Conservation (phyloP, 2,113 vertebrate genomes). For the Narcine bancroftii region DNA sequence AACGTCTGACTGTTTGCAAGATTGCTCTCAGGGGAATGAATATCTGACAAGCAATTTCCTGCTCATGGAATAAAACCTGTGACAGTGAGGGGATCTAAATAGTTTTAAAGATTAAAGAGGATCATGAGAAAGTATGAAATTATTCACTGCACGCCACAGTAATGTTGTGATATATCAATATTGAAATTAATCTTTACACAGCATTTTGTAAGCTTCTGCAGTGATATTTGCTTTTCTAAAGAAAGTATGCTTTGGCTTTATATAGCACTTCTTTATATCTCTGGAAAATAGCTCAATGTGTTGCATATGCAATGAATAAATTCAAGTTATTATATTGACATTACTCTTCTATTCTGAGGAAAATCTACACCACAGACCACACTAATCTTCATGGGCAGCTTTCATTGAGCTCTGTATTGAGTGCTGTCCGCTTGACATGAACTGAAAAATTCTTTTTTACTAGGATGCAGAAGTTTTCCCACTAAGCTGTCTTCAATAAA, state of each 20-base stretch:
- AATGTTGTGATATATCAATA: neutral
- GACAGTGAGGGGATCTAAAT: slow-evolving; percentile 35
- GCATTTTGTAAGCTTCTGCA: neutral
- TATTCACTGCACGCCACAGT: neutral
- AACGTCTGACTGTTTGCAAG: slow-evolving; percentile 31
- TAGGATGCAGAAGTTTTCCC: neutral
- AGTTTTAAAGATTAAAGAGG: slow-evolving; percentile 35
- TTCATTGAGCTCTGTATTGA: too few species aligned
- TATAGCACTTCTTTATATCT: neutral
- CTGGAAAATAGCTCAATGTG: neutral
- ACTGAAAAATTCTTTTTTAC: neutral
- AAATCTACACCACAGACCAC: neutral
- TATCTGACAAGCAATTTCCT: slow-evolving; percentile 36
- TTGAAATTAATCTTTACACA: slow-evolving; percentile 8
- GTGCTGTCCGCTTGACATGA: too few species aligned
- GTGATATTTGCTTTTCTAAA: neutral
- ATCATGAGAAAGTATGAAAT: slow-evolving; percentile 9
- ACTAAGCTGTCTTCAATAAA: neutral
- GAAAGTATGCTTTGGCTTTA: neutral
- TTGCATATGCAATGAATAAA: neutral
- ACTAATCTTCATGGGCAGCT: neutral
- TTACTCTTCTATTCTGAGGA: neutral
- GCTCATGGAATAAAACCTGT: slow-evolving; percentile 23
- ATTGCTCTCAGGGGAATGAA: slow-evolving; percentile 36
- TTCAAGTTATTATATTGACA: neutral